Base-by-base conservation (phyloP, 1,140 invertebrate species). In the Holcopasites calliopsidis region DNA sequence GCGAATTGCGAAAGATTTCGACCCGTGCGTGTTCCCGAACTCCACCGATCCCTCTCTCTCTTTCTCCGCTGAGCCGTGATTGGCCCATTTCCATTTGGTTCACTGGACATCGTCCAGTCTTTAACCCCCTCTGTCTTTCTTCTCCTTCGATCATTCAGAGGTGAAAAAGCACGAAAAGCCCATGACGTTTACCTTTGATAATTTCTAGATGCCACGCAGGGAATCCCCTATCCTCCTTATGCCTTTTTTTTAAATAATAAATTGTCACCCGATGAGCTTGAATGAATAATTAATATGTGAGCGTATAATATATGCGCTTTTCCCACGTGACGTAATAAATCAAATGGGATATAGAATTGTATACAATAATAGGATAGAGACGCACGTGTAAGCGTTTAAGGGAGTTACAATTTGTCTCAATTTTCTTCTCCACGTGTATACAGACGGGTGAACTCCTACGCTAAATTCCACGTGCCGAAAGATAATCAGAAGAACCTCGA, bases 1-100 rank as follows among this genome's bases (percentile, higher is more conserved):
- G 50, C 71, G 50, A 44, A 73, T 73, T 73, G 61, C 38, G 44
- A 72, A 73, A 73, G 71, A 54, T 31, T 31, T 44, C 3, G 3
- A n/a, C n/a, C 38, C 38, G 61, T 54, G 49, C 38, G 40, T 42
- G 18, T n/a, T n/a, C 10, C 71, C 71, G 71, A 73, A 55, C 49
- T 65, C 71, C 55, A 49, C 71, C 71, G 61, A 72, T 44, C 23
- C 50, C 21, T 7, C 50, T 49, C 23, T 38, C 21, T 7, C 50
- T 49, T 13, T 13, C 21, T 7, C 28, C 21, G 8, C 33, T 26
- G 33, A 18, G 33, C 38, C 47, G 49, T 55, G 71, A 73, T 73
- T 73, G 71, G 71, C 38, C 28, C 71, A 44, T 65, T 73, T 73
- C 10, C 40, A 35, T 38, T 26, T 54, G 18, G 35, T 26, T 28